Base-by-base conservation (phyloP, 53 echinoderm and acorn worm species). In the Pentamera pediparva region DNA sequence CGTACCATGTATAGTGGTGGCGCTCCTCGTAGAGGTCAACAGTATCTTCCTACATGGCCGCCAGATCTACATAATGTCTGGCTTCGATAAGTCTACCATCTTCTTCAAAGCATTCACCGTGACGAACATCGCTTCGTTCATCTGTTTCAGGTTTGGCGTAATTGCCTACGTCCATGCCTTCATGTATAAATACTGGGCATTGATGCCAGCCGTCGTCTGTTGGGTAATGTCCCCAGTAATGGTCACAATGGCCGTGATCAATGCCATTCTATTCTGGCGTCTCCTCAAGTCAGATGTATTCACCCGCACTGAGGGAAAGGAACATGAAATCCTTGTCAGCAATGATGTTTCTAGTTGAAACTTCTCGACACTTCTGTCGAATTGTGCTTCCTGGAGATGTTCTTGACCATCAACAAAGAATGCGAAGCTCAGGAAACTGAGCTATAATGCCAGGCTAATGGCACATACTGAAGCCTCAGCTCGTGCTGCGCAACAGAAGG, bases 31-130 rank as follows among this genome's bases (percentile, higher is more conserved):
- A 2, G 93, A 93, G 47, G 71, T 84, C 62, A 86, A 86, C 81
- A 90, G 87, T 37, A 78, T 93, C 38, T 93, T 90, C 39, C 89
- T 93, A 2, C 93, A 93, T 47, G 76, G 64, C 18, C 69, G 90
- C n/a, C 90, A 90, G 61, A 77, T 93, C 35, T 29, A 84, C 5
- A 59, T 89, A 11, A 93, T 93, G 89, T 39, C 56, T 22, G 79
- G 73, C 37, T 12, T 57, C 26, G 53, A 84, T 31, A 94, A 86
- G 40, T 45, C 39, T 13, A 54, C 89, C 0, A 19, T 39, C 2
- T 2, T 81, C 40, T 94, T 61, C 62, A 26, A 32, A 10, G 39
- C 79, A 12, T 61, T 87, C 40, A 82, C 69, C 60, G 1, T 62
- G 21, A 35, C 81, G 22, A 90, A 90, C 77, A 25, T 94, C 3